phyloP scores from a whole-genome alignment of 53 echinoderm and acorn worm species.

The Temnopleurus reevesii region DNA sequence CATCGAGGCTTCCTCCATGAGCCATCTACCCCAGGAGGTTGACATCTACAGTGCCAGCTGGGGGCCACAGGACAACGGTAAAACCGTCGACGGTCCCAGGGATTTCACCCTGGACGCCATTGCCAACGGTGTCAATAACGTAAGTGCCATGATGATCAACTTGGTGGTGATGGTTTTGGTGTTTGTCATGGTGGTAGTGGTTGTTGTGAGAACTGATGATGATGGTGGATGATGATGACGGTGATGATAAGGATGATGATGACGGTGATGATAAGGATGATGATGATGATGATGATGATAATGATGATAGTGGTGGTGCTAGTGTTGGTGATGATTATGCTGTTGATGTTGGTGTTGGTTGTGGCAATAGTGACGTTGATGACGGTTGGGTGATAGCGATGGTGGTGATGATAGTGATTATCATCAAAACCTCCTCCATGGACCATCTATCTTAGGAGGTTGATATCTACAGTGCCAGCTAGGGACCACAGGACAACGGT shows the following conservation, averaged over 20 bases:
- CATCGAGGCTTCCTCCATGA: conserved; percentile 95
- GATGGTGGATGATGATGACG: too few relatives aligned
- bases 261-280: too few relatives aligned
- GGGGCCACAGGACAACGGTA: conserved; percentile 97
- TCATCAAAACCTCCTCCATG: conserved; percentile 93
- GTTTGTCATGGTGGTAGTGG: background rate
- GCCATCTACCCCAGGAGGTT: conserved; percentile 85
- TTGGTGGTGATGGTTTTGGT: background rate
- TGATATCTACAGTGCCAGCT: conserved; percentile 98
- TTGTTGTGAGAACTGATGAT: too few relatives aligned
- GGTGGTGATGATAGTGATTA: too few relatives aligned
- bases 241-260: too few relatives aligned
- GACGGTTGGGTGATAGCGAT: too few relatives aligned
- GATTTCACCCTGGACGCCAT: conserved; percentile 92
- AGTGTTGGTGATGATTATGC: too few relatives aligned
- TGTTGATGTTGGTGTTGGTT: too few relatives aligned
- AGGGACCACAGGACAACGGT: conserved; percentile 98
- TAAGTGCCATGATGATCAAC: conserved; percentile 7
- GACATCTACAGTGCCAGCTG: conserved; percentile 99
- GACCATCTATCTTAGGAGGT: conserved; percentile 84
- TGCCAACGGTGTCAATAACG: conserved; percentile 96
- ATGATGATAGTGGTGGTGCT: too few relatives aligned
- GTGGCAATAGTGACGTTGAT: too few relatives aligned
- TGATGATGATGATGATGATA: too few relatives aligned
- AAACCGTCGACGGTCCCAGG: conserved; percentile 92